Base-by-base conservation (phyloP, 1,140 invertebrate species). In the Halesus radiatus region DNA sequence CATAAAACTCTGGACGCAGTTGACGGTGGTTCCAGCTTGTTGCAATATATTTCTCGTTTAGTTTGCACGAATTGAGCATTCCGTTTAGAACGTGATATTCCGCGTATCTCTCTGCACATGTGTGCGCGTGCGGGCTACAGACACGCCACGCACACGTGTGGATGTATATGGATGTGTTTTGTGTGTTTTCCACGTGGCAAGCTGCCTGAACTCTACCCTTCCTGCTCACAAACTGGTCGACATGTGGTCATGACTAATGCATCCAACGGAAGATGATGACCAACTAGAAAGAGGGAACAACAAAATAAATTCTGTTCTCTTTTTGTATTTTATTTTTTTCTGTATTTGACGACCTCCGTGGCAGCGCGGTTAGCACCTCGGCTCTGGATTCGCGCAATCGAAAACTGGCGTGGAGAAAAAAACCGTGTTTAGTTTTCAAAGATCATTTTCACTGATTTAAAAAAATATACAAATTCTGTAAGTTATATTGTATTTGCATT, bases 31-130 rank as follows among this genome's bases (percentile, higher is more conserved):
- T 66, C 10, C 62, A 66, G 62, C 62, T 66, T 26, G 62, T 66
- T n/a, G 32, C 26, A 66, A 66, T 66, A 66, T 26, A 50, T 50
- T 72, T 50, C 45, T 72, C 29, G 29, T 37, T 72, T 72, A 72
- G 68, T 72, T 72, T 72, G 68, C 68, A 72, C 68, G 68, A 72
- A 72, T 72, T 72, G 68, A 37, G 68, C 68, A 52, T 72, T 72
- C 50, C 18, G 68, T 50, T 72, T 45, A 50, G 68, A 18, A 72
- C 68, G 68, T 72, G 68, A 72, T 52, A 66, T 29, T 22, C 62
- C 23, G 29, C 32, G 29, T 26, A 5, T 23, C 22, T 66, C 26
- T 29, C 2, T 29, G 32, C 32, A 37, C 32, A 10, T 1, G 10
- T 13, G 37, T 45, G 37, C 10, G 37, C 37, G 37, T 45, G 37